A percentile compares a stretch with the other conserved stretches of the same genome.
Conservation (phyloP, 2,888 invertebrate genomes). For the Tryphoninae sp. region DNA sequence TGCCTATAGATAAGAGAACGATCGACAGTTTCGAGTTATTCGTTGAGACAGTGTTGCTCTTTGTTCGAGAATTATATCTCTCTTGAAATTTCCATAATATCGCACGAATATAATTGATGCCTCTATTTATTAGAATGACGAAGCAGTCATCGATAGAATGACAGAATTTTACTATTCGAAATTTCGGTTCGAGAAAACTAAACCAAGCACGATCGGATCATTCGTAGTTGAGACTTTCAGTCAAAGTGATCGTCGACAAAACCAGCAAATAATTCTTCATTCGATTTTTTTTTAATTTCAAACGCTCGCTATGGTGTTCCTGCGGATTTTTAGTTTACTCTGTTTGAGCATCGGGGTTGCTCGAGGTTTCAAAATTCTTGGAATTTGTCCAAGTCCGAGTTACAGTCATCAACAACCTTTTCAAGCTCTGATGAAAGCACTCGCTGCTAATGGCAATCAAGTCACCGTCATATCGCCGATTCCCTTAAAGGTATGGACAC, state of each 20-base stretch:
- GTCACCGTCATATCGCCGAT: slow-evolving; percentile 76
- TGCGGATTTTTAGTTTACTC: slow-evolving; percentile 21
- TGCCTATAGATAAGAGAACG: too few species aligned
- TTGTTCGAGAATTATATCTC: neutral
- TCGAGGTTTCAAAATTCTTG: slow-evolving; percentile 73
- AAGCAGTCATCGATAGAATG: neutral
- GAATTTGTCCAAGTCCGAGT: slow-evolving; percentile 76
- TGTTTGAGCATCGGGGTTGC: slow-evolving; percentile 1
- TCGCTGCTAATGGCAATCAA: slow-evolving; percentile 73
- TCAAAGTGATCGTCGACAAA: slow-evolving; percentile 23
- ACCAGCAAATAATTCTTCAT: neutral
- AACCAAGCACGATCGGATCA: slow-evolving; percentile 13
- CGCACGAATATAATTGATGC: neutral
- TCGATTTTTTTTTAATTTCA: neutral
- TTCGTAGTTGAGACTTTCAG: slow-evolving; percentile 43
- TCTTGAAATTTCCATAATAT: neutral
- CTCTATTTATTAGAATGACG: neutral
- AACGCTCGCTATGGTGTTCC: slow-evolving; percentile 25
- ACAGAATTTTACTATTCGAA: neutral
- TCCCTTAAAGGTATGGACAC: slow-evolving; percentile 71
- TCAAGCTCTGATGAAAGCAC: slow-evolving; percentile 76
- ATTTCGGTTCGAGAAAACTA: neutral
- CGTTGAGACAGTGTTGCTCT: neutral
- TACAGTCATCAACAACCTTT: slow-evolving; percentile 79
- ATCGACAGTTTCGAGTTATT: too few species aligned